Percentiles rank a stretch among this genome's conserved stretches.
These are phyloP conservation scores for Altica lythri DNA, from an alignment of 2,888 invertebrate genomes.

Conservation along the genomic window DNA sequence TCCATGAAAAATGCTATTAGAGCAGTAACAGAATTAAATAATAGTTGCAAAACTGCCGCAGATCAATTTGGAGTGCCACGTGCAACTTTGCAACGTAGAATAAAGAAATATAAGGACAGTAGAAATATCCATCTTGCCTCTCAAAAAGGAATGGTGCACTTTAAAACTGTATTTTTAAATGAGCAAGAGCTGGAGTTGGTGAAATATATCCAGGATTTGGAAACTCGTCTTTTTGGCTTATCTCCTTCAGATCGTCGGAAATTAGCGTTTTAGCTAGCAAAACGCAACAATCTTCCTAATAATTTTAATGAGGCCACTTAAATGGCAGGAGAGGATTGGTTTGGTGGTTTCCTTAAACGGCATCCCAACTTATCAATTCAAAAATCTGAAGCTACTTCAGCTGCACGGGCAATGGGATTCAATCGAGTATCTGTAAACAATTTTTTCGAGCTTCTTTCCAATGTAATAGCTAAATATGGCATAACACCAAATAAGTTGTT, in stretches of 20 bases:
- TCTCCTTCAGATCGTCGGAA: not conserved
- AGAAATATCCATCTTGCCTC: not conserved
- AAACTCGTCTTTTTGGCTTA: not conserved
- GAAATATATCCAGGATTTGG: not conserved
- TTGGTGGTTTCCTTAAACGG: slow-evolving; percentile 3
- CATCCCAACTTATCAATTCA: not conserved
- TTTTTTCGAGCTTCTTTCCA: not conserved
- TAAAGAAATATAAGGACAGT: slow-evolving; percentile 1
- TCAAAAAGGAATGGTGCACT: slow-evolving; percentile 6
- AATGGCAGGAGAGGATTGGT: slow-evolving; percentile 4
- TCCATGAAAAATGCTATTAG: slow-evolving; percentile 3
- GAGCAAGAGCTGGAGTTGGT: not conserved
- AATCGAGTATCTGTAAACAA: not conserved
- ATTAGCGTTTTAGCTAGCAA: not conserved
- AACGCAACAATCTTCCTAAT: slow-evolving; percentile 2
- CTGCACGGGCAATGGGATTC: slow-evolving; percentile 7
- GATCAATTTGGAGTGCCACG: slow-evolving; percentile 6
- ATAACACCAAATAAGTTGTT: not conserved
- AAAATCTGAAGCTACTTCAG: slow-evolving; percentile 1
- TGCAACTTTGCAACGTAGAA: not conserved
- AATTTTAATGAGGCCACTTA: not conserved
- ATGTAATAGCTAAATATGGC: slow-evolving; percentile 1
- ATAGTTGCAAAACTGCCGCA: not conserved
- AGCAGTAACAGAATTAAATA: slow-evolving; percentile 1
- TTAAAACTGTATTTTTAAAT: slow-evolving; percentile 3